These are phyloP conservation scores for Temnopleurus reevesii DNA, from an alignment of 53 echinoderm and acorn worm species.

Conservation along the genomic window DNA sequence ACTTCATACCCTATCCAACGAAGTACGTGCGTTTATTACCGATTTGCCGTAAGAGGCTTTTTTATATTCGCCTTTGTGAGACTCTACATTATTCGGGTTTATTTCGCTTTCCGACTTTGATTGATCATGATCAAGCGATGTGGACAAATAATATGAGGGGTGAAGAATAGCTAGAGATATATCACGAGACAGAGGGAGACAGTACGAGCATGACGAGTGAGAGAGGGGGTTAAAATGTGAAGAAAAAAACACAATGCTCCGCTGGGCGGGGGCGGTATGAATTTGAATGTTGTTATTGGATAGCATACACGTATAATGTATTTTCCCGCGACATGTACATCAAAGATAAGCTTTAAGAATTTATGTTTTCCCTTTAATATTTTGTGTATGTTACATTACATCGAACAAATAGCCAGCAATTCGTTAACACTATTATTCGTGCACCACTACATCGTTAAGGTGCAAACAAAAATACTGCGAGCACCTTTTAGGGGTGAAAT, in stretches of 20 bases:
- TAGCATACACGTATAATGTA: no score
- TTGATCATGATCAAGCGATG: slow-evolving; percentile 33
- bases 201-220: not conserved
- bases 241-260: not conserved
- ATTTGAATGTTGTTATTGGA: no score
- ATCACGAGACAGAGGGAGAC: not conserved
- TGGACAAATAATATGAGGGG: slow-evolving; percentile 29
- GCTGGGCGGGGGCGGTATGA: not conserved
- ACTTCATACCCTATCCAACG: not conserved
- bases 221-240: not conserved
- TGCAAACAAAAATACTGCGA: no score
- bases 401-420: no score
- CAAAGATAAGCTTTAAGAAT: no score
- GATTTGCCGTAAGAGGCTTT: not conserved
- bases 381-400: no score
- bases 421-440: no score
- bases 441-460: no score
- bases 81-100: not conserved
- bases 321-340: no score
- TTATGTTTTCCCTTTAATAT: no score
- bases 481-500: no score
- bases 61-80: not conserved
- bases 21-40: not conserved
- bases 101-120: slow-evolving; percentile 18
- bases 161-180: slow-evolving; percentile 19